Conservation (phyloP, 2,797 vertebrate genomes). For the Silurus aristotelis region DNA sequence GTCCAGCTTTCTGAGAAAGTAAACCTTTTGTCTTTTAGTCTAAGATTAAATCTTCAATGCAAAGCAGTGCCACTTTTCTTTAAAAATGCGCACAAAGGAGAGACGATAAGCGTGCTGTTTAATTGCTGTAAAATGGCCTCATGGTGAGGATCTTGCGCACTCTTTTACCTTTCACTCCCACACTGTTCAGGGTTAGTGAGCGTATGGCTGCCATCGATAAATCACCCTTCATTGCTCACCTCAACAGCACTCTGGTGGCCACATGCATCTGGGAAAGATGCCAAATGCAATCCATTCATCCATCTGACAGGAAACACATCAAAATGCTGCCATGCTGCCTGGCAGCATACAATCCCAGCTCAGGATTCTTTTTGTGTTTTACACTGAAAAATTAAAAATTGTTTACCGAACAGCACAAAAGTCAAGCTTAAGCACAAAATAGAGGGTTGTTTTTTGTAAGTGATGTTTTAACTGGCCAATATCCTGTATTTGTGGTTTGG, state of each 20-base stretch:
- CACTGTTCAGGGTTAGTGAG: slow-evolving; percentile 54
- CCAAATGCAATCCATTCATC: slow-evolving; percentile 57
- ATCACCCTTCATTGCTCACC: slow-evolving; percentile 54
- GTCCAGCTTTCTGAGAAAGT: neutral
- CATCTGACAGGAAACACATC: slow-evolving; percentile 55
- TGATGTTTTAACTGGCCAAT: neutral
- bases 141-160: slow-evolving; percentile 46
- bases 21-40: slow-evolving; percentile 3
- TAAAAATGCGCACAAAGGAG: neutral
- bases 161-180: slow-evolving; percentile 55
- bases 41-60: slow-evolving; percentile 9
- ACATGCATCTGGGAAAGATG: slow-evolving; percentile 59
- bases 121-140: slow-evolving; percentile 57
- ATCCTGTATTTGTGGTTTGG: neutral
- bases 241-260: slow-evolving; percentile 56
- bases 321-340: slow-evolving; percentile 57
- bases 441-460: neutral
- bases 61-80: slow-evolving; percentile 15
- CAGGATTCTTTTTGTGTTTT: slow-evolving; percentile 13
- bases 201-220: slow-evolving; percentile 54
- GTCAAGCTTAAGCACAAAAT: neutral
- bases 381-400: neutral
- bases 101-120: slow-evolving; percentile 34
- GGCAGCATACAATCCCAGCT: slow-evolving; percentile 56
- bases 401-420: neutral